phyloP scores from a whole-genome alignment of 2,888 invertebrate genomes.

The Acanthopleura granulata region DNA sequence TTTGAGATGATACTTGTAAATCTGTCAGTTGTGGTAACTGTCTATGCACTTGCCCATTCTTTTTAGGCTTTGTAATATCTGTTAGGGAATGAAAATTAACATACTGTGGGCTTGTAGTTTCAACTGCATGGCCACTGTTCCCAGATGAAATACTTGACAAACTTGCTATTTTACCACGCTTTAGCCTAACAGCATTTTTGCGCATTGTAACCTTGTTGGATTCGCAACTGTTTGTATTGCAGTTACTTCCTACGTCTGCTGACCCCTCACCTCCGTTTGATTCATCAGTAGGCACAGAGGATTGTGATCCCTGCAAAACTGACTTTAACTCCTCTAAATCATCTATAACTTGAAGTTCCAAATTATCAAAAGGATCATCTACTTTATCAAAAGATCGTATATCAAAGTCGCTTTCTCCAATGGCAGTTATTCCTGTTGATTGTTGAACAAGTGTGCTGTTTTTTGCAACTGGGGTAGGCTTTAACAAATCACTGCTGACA shows the following conservation, averaged over 20 bases:
- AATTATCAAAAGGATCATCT: constrained; percentile 58
- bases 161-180: constrained; percentile 2
- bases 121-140: background rate
- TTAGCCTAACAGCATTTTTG: constrained; percentile 9
- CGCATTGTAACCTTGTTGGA: background rate
- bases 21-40: background rate
- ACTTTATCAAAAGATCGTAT: constrained; percentile 56
- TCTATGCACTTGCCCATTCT: background rate
- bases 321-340: constrained; percentile 57
- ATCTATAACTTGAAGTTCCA: constrained; percentile 56
- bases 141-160: background rate
- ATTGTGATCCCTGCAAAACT: constrained; percentile 35
- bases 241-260: background rate
- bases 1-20: background rate
- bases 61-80: background rate
- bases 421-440: constrained; percentile 28
- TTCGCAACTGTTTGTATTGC: background rate
- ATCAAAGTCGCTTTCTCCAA: constrained; percentile 39
- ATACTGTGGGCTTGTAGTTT: background rate
- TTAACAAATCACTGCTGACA: constrained; percentile 12
- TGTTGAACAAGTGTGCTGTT: background rate
- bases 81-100: background rate
- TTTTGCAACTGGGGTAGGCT: background rate
- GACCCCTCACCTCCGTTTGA: background rate
- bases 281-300: background rate